phyloP scores from a whole-genome alignment of 1,140 invertebrate genomes.

The Cephus cinctus region DNA sequence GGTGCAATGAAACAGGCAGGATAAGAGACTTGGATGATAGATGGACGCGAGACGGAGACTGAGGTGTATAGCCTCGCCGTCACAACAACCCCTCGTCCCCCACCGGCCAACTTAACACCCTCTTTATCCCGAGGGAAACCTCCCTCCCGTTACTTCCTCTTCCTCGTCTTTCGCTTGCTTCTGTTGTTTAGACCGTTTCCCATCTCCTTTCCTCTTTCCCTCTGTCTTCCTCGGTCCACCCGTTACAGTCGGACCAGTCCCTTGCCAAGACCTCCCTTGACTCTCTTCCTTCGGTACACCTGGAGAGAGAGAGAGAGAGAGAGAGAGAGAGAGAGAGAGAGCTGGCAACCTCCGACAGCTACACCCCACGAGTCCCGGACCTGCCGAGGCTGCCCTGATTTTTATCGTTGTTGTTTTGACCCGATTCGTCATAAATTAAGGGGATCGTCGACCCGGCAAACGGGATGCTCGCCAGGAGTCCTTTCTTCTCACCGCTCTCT shows the following conservation, averaged over 20 bases:
- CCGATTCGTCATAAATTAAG: slow-evolving; percentile 25
- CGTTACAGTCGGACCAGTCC: not conserved
- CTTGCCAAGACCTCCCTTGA: not conserved
- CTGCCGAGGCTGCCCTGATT: slow-evolving; percentile 24
- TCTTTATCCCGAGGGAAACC: slow-evolving; percentile 41
- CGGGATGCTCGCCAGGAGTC: not conserved
- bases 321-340: too few relatives aligned
- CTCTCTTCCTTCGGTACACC: slow-evolving; percentile 22
- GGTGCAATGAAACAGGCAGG: slow-evolving; percentile 7
- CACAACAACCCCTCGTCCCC: slow-evolving; percentile 46
- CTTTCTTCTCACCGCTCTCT: not conserved
- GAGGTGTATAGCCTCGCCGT: slow-evolving; percentile 35
- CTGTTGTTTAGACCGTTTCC: slow-evolving; percentile 10
- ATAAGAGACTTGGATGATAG: slow-evolving; percentile 33
- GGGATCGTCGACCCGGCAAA: not conserved
- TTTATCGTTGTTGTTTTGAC: slow-evolving; percentile 37
- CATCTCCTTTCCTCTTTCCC: slow-evolving; percentile 20
- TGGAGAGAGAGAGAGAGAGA: slow-evolving; percentile 34
- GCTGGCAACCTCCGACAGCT: too few relatives aligned
- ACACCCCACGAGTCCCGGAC: too few relatives aligned
- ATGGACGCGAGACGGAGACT: slow-evolving; percentile 33
- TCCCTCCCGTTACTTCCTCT: slow-evolving; percentile 12
- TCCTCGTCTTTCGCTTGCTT: slow-evolving; percentile 10
- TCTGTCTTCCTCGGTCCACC: slow-evolving; percentile 3
- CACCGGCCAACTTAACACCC: slow-evolving; percentile 34